Base-by-base conservation (phyloP, 1,140 invertebrate species). In the Brachionus calyciflorus region DNA sequence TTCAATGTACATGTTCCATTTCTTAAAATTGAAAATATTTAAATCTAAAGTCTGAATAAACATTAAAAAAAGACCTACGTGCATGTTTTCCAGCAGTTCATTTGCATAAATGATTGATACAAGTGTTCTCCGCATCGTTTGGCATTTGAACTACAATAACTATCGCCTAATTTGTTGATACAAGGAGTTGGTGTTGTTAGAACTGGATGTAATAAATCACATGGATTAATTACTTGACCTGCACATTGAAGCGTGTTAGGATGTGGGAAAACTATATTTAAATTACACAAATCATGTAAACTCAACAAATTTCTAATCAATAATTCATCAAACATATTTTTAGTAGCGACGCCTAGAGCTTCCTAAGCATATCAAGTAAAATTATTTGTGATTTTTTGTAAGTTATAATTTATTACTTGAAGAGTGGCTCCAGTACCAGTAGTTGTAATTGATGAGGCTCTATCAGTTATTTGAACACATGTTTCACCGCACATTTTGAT, bases 31-130 rank as follows among this genome's bases (percentile, higher is more conserved):
- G 21, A 65, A 65, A 3, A 10, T 21, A 28, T 40, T 40, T 33
- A 17, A 63, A 63, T 26, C 17, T 24, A 55, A 12, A 55, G 19
- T 4, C 3, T 12, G 6, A 12, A 10, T 55, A 9, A 0, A 12
- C 19, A 26, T 55, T 55, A 55, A 55, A 55, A 26, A 55, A 55
- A 51, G 19, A n/a, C 48, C 40, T 76, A 76, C 73, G 73, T 76
- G 76, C 76, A 77, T 1, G 76, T 37, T 51, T 77, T 77, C 28
- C 19, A 68, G 7, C 76, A 77, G 65, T 77, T 60, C 10, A 63
- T 21, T 2, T 55, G 49, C 76, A 77, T 77, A 21, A 77, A 63
- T 17, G 55, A 9, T 53, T 60, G 40, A 17, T 26, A 77, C 10
- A 77, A 17, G 40, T 44, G 53, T 7, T 77, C 55, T 21, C 6